These are phyloP conservation scores for Sandelia bainsii DNA, from an alignment of 2,797 vertebrate species.

Conservation along the genomic window DNA sequence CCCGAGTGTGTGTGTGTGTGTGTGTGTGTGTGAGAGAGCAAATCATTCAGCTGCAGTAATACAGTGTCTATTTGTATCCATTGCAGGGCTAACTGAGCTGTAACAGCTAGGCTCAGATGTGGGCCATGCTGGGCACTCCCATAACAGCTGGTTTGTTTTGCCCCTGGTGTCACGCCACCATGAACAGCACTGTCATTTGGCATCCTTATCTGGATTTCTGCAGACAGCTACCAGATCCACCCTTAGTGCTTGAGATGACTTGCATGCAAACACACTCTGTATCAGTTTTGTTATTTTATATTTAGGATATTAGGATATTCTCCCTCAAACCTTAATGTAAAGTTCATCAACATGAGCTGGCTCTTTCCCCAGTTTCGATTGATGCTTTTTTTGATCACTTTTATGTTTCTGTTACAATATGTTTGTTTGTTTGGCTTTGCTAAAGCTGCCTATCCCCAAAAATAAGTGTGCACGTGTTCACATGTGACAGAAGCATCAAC, in stretches of 20 bases:
- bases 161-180: slow-evolving; percentile 72
- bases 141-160: slow-evolving; percentile 79
- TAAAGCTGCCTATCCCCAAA: slow-evolving; percentile 15
- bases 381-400: neutral
- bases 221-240: slow-evolving; percentile 62
- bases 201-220: slow-evolving; percentile 66
- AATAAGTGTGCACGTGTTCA: slow-evolving; percentile 34
- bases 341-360: slow-evolving; percentile 9
- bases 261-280: slow-evolving; percentile 26
- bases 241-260: slow-evolving; percentile 33
- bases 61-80: slow-evolving; percentile 56
- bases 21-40: slow-evolving; percentile 32
- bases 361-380: neutral
- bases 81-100: slow-evolving; percentile 50
- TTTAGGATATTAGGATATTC: slow-evolving; percentile 21
- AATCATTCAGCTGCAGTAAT: slow-evolving; percentile 34
- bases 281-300: slow-evolving; percentile 43
- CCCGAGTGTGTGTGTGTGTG: neutral
- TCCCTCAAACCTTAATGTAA: neutral
- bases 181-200: slow-evolving; percentile 67
- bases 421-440: slow-evolving; percentile 59
- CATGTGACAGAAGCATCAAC: slow-evolving; percentile 40
- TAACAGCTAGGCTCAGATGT: slow-evolving; percentile 55
- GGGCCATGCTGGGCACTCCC: slow-evolving; percentile 67
- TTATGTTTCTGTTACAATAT: slow-evolving; percentile 14